These are phyloP conservation scores for Strongylocentrotus purpuratus DNA, from an alignment of 35 echinoderm and acorn worm species.

Conservation along the genomic window DNA sequence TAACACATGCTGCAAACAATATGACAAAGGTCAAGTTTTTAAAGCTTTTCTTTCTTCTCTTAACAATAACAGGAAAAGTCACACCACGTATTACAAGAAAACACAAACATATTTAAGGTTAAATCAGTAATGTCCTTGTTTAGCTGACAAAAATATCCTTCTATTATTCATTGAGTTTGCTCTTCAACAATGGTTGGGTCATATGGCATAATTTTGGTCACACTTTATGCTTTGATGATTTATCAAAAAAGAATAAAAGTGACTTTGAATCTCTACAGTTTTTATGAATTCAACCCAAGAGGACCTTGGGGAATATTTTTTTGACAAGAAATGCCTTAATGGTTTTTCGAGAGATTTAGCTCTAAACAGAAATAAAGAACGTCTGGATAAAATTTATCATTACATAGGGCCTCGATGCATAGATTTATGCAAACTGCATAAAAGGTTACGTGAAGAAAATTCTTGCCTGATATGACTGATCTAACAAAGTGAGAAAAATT, in stretches of 20 bases:
- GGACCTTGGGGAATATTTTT: too few relatives aligned
- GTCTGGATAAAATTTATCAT: not conserved
- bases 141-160: not conserved
- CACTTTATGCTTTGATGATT: not conserved
- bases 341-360: too few relatives aligned
- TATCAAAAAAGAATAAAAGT: not conserved
- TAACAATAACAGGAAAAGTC: not conserved
- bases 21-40: conserved; percentile 41
- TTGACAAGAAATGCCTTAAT: too few relatives aligned
- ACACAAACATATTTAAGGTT: not conserved
- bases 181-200: not conserved
- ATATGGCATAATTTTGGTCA: not conserved
- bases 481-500: not conserved
- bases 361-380: too few relatives aligned
- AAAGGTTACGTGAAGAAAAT: not conserved
- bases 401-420: not conserved
- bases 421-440: not conserved
- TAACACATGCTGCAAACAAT: conserved; percentile 35
- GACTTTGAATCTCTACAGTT: too few relatives aligned
- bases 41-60: conserved; percentile 35
- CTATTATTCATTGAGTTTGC: not conserved
- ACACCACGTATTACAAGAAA: not conserved
- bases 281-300: too few relatives aligned
- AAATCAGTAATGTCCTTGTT: not conserved
- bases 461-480: not conserved